Percentiles rank a stretch among this genome's conserved stretches.
Evolutionary conservation across 2,888 invertebrate genomes (phyloP).

Genomic region (Archips crataeganus): DNA sequence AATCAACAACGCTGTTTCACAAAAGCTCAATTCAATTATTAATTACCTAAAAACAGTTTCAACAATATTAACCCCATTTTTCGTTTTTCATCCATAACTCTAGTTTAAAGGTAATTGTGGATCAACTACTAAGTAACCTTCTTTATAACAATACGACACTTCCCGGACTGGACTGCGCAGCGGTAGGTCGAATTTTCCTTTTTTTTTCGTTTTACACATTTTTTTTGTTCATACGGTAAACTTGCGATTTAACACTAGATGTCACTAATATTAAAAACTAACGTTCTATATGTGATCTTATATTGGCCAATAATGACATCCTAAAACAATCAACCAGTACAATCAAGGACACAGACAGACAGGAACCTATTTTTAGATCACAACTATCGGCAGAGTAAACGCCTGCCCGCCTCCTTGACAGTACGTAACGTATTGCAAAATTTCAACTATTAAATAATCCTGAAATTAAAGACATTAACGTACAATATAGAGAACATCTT

Average conservation of each 20-base stretch:
- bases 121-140: conserved; percentile 81
- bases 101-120: conserved; percentile 78
- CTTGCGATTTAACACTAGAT: conserved; percentile 81
- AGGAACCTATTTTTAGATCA: conserved; percentile 11
- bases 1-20: conserved; percentile 76
- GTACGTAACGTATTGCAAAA: conserved; percentile 48
- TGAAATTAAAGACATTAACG: conserved; percentile 19
- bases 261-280: conserved; percentile 86
- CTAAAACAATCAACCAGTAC: conserved; percentile 50
- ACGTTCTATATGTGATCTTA: conserved; percentile 65
- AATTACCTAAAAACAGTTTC: conserved; percentile 84
- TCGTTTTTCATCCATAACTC: conserved; percentile 75
- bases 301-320: conserved; percentile 66
- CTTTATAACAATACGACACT: conserved; percentile 83
- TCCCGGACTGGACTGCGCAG: conserved; percentile 70
- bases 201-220: conserved; percentile 57
- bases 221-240: conserved; percentile 64
- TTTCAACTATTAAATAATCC: conserved; percentile 45
- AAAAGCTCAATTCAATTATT: conserved; percentile 83
- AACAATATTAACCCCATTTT: conserved; percentile 81
- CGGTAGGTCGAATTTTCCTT: conserved; percentile 58
- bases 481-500: conserved; percentile 33
- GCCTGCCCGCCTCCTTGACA: conserved; percentile 50
- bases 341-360: conserved; percentile 47
- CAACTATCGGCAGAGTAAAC: conserved; percentile 10